Conservation (phyloP, 2,113 vertebrate genomes). For the Leucosticte australis region DNA sequence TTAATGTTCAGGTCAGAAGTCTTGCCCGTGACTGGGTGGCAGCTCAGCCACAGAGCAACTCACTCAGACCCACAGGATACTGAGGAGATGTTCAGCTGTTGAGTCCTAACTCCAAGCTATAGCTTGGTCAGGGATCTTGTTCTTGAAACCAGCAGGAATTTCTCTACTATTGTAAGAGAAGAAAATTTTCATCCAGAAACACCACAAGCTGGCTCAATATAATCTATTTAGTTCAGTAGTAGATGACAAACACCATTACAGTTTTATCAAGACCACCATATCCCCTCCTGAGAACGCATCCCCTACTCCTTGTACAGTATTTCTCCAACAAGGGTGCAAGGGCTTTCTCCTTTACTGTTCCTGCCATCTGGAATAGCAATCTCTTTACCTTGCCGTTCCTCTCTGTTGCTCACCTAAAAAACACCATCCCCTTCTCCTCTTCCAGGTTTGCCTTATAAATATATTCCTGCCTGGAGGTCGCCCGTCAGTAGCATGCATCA, state of each 20-base stretch:
- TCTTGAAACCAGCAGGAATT: constrained; percentile 43
- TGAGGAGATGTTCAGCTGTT: constrained; percentile 15
- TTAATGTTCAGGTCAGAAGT: not conserved
- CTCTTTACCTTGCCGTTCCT: not conserved
- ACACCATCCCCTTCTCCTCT: not conserved
- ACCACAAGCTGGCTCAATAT: not conserved
- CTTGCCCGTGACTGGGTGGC: not conserved
- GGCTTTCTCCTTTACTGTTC: not conserved
- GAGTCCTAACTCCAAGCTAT: constrained; percentile 22
- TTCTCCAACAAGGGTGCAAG: not conserved
- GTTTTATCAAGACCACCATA: not conserved
- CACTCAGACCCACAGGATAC: constrained; percentile 34
- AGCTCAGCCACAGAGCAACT: constrained; percentile 23
- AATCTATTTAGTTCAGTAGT: not conserved
- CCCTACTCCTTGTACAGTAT: not conserved
- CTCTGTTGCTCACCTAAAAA: not conserved
- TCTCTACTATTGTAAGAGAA: constrained; percentile 5
- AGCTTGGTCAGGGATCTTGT: not conserved
- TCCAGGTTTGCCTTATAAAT: not conserved
- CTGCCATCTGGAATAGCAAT: not conserved
- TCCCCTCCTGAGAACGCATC: not conserved
- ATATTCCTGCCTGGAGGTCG: not conserved
- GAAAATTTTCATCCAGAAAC: constrained; percentile 2
- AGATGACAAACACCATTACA: not conserved
- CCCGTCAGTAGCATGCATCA: not conserved